phyloP scores from a whole-genome alignment of 2,888 invertebrate species.

The Hartigia nigra region DNA sequence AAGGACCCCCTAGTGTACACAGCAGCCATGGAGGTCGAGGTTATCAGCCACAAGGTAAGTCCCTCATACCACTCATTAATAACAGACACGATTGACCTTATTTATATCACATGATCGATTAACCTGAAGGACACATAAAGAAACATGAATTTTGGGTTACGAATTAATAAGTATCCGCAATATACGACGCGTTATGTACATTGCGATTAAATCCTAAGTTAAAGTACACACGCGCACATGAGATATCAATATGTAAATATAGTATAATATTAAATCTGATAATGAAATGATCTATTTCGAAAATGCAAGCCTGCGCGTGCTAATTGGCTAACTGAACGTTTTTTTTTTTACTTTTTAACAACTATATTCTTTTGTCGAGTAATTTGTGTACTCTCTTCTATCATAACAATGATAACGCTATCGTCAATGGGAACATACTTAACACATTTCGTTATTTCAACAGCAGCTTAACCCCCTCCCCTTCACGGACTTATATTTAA shows the following conservation, averaged over 20 bases:
- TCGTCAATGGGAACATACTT: slow-evolving; percentile 32
- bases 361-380: not conserved
- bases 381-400: not conserved
- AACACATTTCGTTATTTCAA: slow-evolving; percentile 61
- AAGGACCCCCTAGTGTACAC: slow-evolving; percentile 89
- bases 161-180: not conserved
- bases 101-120: not conserved
- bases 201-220: not conserved
- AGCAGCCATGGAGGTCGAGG: slow-evolving; percentile 81
- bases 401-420: not conserved
- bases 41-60: slow-evolving; percentile 89
- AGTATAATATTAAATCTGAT: not conserved
- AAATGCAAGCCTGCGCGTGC: not conserved
- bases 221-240: not conserved
- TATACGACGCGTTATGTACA: not conserved
- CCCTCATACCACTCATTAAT: not conserved
- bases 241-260: not conserved
- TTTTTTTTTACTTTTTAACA: not conserved
- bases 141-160: not conserved
- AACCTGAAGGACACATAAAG: not conserved
- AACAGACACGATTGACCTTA: not conserved
- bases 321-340: not conserved
- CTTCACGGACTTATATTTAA: slow-evolving; percentile 59
- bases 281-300: not conserved
- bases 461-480: slow-evolving; percentile 59